Evolutionary conservation across 2,888 invertebrate genomes (phyloP).

Genomic region (Drosophila imparisetae): DNA sequence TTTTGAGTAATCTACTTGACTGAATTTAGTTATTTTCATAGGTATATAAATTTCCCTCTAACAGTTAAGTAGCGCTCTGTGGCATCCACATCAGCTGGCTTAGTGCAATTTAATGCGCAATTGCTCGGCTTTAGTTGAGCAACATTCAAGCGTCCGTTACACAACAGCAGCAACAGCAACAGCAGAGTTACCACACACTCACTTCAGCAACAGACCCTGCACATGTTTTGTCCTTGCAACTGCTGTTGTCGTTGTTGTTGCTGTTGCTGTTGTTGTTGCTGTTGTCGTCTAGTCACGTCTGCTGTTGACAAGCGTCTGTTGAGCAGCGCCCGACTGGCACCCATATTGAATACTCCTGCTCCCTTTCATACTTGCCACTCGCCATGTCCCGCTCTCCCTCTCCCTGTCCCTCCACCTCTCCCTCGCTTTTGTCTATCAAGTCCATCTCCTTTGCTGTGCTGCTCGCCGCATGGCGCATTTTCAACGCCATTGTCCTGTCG

Average conservation of each 20-base stretch:
- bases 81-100: conserved; percentile 55
- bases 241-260: conserved; percentile 9
- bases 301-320: conserved; percentile 76
- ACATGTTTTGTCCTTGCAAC: conserved; percentile 62
- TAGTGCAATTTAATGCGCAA: conserved; percentile 71
- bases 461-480: conserved; percentile 72
- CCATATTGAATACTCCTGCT: conserved; percentile 68
- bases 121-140: conserved; percentile 66
- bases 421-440: conserved; percentile 27
- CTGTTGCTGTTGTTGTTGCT: conserved; percentile 38
- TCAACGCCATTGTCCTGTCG: conserved; percentile 75
- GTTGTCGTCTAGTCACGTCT: conserved; percentile 78
- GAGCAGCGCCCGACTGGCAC: conserved; percentile 59
- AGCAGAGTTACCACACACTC: conserved; percentile 18
- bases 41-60: background rate
- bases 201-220: conserved; percentile 32
- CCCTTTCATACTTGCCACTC: conserved; percentile 4
- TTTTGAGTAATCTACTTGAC: conserved; percentile 13
- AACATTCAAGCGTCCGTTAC: conserved; percentile 40
- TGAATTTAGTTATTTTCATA: background rate
- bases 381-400: background rate
- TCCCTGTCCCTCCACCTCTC: background rate
- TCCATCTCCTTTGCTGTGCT: conserved; percentile 29
- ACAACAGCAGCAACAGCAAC: background rate
- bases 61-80: conserved; percentile 13